Evolutionary conservation across 2,888 invertebrate genomes (phyloP).

Genomic region (Hylaea fasciaria): DNA sequence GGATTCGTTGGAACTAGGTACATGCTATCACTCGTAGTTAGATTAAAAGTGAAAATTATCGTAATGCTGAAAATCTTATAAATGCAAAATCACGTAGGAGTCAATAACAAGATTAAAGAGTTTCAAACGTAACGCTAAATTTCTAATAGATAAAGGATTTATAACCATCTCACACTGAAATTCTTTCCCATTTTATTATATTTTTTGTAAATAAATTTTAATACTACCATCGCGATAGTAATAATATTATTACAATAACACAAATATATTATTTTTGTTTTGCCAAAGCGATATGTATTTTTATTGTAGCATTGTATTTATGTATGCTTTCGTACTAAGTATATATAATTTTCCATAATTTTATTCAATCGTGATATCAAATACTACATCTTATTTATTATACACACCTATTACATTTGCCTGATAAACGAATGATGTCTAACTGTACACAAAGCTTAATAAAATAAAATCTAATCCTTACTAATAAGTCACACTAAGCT

Average conservation of each 20-base stretch:
- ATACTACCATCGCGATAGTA: constrained; percentile 61
- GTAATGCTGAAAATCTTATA: constrained; percentile 21
- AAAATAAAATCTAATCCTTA: constrained; percentile 80
- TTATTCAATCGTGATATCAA: constrained; percentile 77
- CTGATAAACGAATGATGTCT: constrained; percentile 74
- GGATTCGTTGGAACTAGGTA: constrained; percentile 58
- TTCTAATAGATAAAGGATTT: constrained; percentile 51
- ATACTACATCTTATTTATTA: constrained; percentile 73
- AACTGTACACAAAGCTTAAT: constrained; percentile 83
- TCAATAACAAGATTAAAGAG: constrained; percentile 52
- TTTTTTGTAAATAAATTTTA: constrained; percentile 63
- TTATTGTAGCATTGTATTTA: constrained; percentile 81
- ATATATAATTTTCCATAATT: constrained; percentile 56
- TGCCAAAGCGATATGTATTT: constrained; percentile 83
- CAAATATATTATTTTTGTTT: constrained; percentile 54
- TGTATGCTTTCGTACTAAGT: constrained; percentile 69
- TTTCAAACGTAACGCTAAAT: constrained; percentile 50
- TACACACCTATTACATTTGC: constrained; percentile 76
- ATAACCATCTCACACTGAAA: constrained; percentile 47
- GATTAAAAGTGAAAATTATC: constrained; percentile 47
- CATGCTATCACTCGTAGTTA: constrained; percentile 51
- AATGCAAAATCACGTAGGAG: constrained; percentile 34
- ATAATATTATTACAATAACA: constrained; percentile 57
- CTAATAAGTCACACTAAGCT: constrained; percentile 79
- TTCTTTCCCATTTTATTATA: constrained; percentile 36